phyloP scores from a whole-genome alignment of 2,113 vertebrate species.

The Erythrolamprus reginae region DNA sequence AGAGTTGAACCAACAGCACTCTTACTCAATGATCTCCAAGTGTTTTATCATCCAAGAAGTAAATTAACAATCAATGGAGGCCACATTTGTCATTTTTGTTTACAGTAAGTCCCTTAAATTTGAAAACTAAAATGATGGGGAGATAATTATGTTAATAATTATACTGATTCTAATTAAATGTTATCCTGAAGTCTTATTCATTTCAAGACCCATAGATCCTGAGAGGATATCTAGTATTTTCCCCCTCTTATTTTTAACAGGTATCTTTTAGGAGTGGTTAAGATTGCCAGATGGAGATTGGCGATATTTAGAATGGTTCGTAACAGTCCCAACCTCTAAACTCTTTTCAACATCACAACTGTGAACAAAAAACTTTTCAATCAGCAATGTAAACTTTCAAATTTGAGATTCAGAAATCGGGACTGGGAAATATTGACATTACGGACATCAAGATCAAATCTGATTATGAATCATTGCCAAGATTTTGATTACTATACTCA shows the following conservation, averaged over 20 bases:
- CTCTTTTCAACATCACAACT: neutral
- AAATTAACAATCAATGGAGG: neutral
- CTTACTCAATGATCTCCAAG: slow-evolving; percentile 57
- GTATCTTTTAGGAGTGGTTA: neutral
- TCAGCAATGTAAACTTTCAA: neutral
- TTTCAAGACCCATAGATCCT: slow-evolving; percentile 5
- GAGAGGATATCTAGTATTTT: slow-evolving; percentile 3
- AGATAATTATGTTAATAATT: neutral
- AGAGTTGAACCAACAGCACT: slow-evolving; percentile 53
- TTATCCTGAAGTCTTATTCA: neutral
- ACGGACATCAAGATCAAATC: neutral
- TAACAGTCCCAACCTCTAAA: rapidly evolving
- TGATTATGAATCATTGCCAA: neutral
- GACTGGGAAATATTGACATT: neutral
- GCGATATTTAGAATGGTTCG: rapidly evolving
- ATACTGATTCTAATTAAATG: neutral
- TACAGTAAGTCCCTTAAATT: neutral
- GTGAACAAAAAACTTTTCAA: neutral
- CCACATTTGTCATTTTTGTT: neutral
- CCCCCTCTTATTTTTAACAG: rapidly evolving
- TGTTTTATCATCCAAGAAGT: slow-evolving; percentile 57
- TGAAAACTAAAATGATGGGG: neutral
- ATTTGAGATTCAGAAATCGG: neutral
- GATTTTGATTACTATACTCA: neutral
- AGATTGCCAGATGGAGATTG: neutral